Evolutionary conservation across 2,113 vertebrate species (phyloP).

Genomic region (Oncorhynchus masou): DNA sequence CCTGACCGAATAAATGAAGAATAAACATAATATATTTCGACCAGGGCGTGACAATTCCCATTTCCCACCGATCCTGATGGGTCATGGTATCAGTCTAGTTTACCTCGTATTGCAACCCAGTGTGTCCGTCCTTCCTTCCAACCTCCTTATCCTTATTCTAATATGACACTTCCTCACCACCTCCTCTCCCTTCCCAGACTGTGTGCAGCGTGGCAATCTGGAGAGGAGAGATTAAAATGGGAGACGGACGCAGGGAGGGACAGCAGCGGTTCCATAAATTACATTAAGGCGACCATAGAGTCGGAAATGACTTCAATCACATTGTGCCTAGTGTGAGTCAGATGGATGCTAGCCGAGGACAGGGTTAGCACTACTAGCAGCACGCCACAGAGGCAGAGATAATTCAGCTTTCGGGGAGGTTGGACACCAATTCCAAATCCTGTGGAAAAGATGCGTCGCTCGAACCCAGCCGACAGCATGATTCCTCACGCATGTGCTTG

Average conservation of each 20-base stretch:
- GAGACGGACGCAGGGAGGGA: neutral
- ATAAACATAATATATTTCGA: too few relatives aligned
- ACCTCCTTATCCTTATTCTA: neutral
- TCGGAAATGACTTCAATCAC: neutral
- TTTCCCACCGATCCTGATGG: too few relatives aligned
- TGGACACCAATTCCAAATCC: neutral
- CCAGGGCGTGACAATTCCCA: too few relatives aligned
- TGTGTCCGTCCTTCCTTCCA: too few relatives aligned
- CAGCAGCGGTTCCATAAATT: neutral
- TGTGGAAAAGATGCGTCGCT: too few relatives aligned
- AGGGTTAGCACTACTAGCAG: too few relatives aligned
- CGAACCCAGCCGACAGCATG: too few relatives aligned
- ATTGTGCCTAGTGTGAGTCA: neutral
- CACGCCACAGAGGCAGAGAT: neutral
- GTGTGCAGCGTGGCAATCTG: neutral
- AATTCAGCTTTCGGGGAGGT: neutral
- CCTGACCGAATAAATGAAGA: too few relatives aligned
- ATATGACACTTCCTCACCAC: neutral
- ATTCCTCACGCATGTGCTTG: too few relatives aligned
- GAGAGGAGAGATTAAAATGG: slow-evolving; percentile 2
- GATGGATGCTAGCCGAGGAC: neutral
- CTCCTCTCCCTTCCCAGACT: neutral
- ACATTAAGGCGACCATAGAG: neutral
- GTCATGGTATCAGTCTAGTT: neutral
- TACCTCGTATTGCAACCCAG: neutral